Evolutionary conservation across 2,797 vertebrate species (phyloP).

Genomic region (Aeoliscus strigatus): DNA sequence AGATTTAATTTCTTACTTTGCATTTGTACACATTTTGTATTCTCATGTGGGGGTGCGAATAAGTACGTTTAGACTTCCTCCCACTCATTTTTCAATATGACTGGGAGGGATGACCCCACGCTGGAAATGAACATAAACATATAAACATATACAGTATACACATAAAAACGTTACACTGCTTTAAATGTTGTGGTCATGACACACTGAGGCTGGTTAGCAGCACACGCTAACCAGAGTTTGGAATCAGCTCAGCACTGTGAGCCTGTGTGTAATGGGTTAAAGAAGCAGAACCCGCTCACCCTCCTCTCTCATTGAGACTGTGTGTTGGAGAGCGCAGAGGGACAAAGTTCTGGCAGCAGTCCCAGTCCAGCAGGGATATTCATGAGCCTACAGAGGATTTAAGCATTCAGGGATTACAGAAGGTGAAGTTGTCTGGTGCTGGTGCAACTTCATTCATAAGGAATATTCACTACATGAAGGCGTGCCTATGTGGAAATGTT

Average conservation of each 20-base stretch:
- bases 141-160: too few relatives aligned
- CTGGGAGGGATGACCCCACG: too few relatives aligned
- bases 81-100: too few relatives aligned
- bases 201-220: too few relatives aligned
- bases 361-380: slow-evolving; percentile 31
- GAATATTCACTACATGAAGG: background rate
- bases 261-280: slow-evolving; percentile 6
- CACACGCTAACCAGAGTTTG: too few relatives aligned
- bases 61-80: too few relatives aligned
- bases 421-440: background rate
- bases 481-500: background rate
- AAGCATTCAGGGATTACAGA: slow-evolving; percentile 24
- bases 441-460: background rate
- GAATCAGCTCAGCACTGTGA: slow-evolving; percentile 2
- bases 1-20: too few relatives aligned
- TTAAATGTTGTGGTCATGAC: too few relatives aligned
- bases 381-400: slow-evolving; percentile 30
- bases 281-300: slow-evolving; percentile 20
- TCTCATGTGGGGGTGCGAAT: too few relatives aligned
- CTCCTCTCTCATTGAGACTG: slow-evolving; percentile 31
- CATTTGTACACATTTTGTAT: too few relatives aligned
- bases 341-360: slow-evolving; percentile 48
- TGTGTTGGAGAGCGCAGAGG: slow-evolving; percentile 25
- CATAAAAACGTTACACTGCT: too few relatives aligned
- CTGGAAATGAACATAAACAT: too few relatives aligned